Evolutionary conservation across 2,113 vertebrate genomes (phyloP).

Genomic region (Turnix velox): DNA sequence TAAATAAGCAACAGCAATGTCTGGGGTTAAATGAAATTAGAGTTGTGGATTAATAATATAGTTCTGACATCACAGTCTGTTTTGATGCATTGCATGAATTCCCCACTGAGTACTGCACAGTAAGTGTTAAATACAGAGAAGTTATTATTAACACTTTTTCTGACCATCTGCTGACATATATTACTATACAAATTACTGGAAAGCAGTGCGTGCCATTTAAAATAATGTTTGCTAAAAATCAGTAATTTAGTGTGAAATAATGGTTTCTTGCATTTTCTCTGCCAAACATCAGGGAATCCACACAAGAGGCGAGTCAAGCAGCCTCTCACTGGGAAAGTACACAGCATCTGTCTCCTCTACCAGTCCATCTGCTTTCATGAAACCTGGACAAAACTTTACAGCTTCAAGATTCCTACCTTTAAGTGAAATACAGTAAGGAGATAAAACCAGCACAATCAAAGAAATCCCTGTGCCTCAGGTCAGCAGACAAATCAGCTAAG

Average conservation of each 20-base stretch:
- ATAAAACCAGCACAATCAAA: background rate
- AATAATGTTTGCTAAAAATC: background rate
- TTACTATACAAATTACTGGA: background rate
- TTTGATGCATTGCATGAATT: background rate
- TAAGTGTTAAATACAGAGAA: background rate
- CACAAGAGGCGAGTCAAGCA: background rate
- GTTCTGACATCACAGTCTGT: background rate
- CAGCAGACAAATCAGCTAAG: background rate
- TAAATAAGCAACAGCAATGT: background rate
- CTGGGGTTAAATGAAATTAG: background rate
- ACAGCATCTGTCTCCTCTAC: background rate
- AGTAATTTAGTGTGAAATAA: background rate
- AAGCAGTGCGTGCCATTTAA: background rate
- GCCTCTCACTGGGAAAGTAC: background rate
- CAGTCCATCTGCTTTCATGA: background rate
- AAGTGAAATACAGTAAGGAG: background rate
- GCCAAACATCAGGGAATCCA: background rate
- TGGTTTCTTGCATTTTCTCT: background rate
- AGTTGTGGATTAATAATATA: background rate
- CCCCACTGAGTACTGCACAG: no score
- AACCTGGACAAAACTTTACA: background rate
- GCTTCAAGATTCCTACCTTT: background rate
- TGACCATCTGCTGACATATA: background rate
- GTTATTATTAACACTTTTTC: background rate
- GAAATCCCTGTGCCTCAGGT: background rate